Conservation (phyloP, 2,797 vertebrate genomes). For the Lacerta agilis region DNA sequence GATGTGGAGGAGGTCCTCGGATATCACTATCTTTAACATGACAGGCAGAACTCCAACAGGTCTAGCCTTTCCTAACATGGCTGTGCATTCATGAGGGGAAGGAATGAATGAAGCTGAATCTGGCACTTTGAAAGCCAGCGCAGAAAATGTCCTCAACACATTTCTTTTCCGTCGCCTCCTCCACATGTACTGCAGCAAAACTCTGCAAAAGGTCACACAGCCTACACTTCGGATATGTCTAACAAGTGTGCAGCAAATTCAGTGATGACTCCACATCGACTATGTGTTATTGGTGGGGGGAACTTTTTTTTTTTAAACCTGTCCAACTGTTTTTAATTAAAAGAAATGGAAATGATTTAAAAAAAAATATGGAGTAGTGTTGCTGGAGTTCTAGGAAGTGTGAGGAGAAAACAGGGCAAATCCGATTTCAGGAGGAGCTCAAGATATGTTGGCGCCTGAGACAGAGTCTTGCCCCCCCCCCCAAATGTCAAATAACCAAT, state of each 20-base stretch:
- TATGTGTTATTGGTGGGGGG: slow-evolving; percentile 16
- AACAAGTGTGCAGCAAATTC: slow-evolving; percentile 25
- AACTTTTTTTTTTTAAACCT: too few species aligned
- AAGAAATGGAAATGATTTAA: not conserved
- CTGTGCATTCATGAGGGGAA: too few species aligned
- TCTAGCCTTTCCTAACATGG: not conserved
- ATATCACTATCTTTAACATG: not conserved
- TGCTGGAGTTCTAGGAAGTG: not conserved
- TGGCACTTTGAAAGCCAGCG: not conserved
- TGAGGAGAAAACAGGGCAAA: not conserved
- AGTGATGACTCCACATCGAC: not conserved
- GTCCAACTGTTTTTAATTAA: not conserved
- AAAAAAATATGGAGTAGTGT: not conserved
- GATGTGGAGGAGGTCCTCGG: not conserved
- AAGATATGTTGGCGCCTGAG: not conserved
- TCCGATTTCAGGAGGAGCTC: not conserved
- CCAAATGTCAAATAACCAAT: not conserved
- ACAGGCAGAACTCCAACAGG: not conserved
- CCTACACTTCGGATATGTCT: slow-evolving; percentile 5
- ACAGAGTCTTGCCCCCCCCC: too few species aligned
- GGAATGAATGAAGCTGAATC: not conserved
- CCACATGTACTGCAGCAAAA: slow-evolving; percentile 2
- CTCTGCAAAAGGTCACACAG: slow-evolving; percentile 14
- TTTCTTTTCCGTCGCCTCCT: slow-evolving; percentile 30
- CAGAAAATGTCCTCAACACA: slow-evolving; percentile 29